Percentiles rank a stretch among this genome's conserved stretches.
Evolutionary conservation across 2,888 invertebrate species (phyloP).

Genomic region (Plutella xylostella): DNA sequence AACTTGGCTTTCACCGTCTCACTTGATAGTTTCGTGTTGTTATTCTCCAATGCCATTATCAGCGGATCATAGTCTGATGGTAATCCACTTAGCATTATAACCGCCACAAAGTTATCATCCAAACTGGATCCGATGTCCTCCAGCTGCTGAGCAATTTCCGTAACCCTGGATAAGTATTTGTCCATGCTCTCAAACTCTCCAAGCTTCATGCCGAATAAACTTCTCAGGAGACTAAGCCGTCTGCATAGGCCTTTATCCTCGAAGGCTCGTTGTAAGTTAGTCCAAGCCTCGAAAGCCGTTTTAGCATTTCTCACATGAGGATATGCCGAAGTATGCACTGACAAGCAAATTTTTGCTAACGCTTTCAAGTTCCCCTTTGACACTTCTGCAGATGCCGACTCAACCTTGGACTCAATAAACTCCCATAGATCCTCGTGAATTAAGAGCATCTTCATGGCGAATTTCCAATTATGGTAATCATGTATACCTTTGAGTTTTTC

Average conservation of each 20-base stretch:
- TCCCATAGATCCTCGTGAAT: too few species aligned
- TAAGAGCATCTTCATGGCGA: too few species aligned
- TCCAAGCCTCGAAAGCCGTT: slow-evolving; percentile 11
- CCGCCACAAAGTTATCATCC: slow-evolving; percentile 19
- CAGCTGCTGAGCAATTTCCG: not conserved
- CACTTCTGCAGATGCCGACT: too few species aligned
- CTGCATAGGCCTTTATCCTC: slow-evolving; percentile 14
- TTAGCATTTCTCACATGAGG: slow-evolving; percentile 10
- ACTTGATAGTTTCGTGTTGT: slow-evolving; percentile 9
- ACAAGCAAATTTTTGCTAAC: slow-evolving; percentile 14
- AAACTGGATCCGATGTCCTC: slow-evolving; percentile 7
- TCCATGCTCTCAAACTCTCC: not conserved
- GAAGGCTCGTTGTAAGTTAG: slow-evolving; percentile 11
- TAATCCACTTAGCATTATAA: slow-evolving; percentile 18
- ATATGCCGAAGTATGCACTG: slow-evolving; percentile 2
- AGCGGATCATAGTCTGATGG: slow-evolving; percentile 18
- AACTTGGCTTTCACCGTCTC: slow-evolving; percentile 13
- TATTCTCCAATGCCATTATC: slow-evolving; percentile 19
- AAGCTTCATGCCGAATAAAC: slow-evolving; percentile 11
- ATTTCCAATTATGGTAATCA: too few species aligned
- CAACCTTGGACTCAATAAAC: too few species aligned
- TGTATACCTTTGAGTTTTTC: too few species aligned
- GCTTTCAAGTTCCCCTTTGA: too few species aligned
- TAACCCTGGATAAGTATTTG: not conserved
- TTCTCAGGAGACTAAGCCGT: slow-evolving; percentile 8